Base-by-base conservation (phyloP, 2,888 invertebrate species). In the Caenorhabditis sinica region DNA sequence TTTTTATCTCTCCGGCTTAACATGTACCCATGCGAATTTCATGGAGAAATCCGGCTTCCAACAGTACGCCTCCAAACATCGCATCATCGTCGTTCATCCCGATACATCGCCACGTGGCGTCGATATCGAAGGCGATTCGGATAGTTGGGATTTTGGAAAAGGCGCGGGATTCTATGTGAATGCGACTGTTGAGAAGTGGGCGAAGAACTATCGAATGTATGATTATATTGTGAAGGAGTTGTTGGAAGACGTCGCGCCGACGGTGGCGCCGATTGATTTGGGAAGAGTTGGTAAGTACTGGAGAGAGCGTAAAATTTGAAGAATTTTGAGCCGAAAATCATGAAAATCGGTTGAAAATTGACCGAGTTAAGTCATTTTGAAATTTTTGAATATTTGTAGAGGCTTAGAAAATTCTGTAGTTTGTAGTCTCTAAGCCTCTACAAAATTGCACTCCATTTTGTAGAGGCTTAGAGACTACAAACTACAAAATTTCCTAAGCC, bases 21-120 rank as follows among this genome's bases (percentile, higher is more conserved):
- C 96, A 0, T 98, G 98, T 93, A 96, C 95, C 15, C 98, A 99
- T 93, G 96, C 96, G 92, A 99, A 99, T 94, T 97, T 98, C 92
- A 95, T 97, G 86, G 95, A 96, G 69, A 99, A 99, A 94, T 95
- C 97, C 61, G 98, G 97, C n/a, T 96, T 96, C 85, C 99, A 99
- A 94, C 95, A 95, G 94, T 95, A 95, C 93, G 98, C 98, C 5
- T 86, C 87, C 13, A 56, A 85, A n/a, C 73, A 87, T 51, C 82
- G 89, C n/a, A 36, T 99, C 2, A 95, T 97, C 86, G 95, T 99
- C 72, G 96, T 99, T 2, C 96, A 96, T 82, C 97, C 98, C 0
- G 99, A 99, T 92, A 99, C 98, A 0, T 88, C 83, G 5, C 81
- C 89, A 94, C 94, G 97, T 90, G 96, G 96, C 8, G 95, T 96